A percentile compares a stretch with the other conserved stretches of the same genome.
Evolutionary conservation across 1,140 invertebrate genomes (phyloP).

Genomic region (Rhynchophorus ferrugineus): DNA sequence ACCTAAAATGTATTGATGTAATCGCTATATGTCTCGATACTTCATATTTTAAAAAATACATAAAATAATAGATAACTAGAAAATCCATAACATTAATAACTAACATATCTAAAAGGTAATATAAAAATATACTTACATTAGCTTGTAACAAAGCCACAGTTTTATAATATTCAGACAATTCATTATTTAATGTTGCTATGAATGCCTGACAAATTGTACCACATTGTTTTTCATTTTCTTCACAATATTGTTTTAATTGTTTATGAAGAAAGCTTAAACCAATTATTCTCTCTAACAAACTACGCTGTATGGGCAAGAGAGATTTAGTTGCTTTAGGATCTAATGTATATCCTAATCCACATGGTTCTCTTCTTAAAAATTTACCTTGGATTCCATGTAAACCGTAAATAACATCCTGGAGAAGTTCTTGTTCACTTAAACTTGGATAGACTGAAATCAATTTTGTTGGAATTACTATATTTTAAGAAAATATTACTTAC

Average conservation of each 20-base stretch:
- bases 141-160: conserved; percentile 82
- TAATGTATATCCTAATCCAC: conserved; percentile 59
- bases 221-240: conserved; percentile 54
- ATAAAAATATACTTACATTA: conserved; percentile 51
- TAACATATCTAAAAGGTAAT: not conserved
- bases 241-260: conserved; percentile 62
- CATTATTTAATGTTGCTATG: conserved; percentile 73
- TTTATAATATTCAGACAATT: conserved; percentile 81
- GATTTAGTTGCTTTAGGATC: conserved; percentile 47
- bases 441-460: conserved; percentile 14
- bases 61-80: too few relatives aligned
- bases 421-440: conserved; percentile 43
- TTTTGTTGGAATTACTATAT: too few relatives aligned
- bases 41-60: too few relatives aligned
- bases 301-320: conserved; percentile 42
- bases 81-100: not conserved
- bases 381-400: conserved; percentile 78
- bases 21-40: too few relatives aligned
- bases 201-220: conserved; percentile 65
- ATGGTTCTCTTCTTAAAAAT: conserved; percentile 59
- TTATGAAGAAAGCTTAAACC: conserved; percentile 85
- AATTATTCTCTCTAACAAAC: conserved; percentile 61
- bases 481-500: too few relatives aligned
- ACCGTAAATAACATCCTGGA: conserved; percentile 71
- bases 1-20: too few relatives aligned